Evolutionary conservation across 2,888 invertebrate genomes (phyloP), one percentile per base, ranked within the genome.

Genomic region (Volucella inflata): DNA sequence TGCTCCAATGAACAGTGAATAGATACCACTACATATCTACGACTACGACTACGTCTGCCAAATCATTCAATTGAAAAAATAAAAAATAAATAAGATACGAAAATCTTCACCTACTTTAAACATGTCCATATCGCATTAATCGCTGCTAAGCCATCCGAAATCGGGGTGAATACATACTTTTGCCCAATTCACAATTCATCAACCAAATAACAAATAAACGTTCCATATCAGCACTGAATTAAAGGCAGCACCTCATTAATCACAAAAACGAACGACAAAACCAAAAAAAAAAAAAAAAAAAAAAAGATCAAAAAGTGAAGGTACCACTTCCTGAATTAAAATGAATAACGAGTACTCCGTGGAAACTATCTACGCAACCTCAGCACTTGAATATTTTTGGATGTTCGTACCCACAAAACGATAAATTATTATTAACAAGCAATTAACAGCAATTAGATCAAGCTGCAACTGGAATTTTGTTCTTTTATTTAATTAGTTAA

Each of bases 401-500:
- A 21, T 21, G 21, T 30, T 30, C 30, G 30, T 30, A 30, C 2
- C 30, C 30, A 30, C 30, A 30, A 30, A 30, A 68, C 68, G 48
- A 40, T 75, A 36, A 75, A 12, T 74, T 48, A 57, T 30, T 50
- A 38, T 55, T 40, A 65, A 48, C 67, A 55, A 40, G 51, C 51
- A 76, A 60, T 68, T 51, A 44, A 10, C 12, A 12, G n/a, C 16
- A 48, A 36, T 30, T 14, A 17, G 10, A 14, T 51, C n/a, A 12
- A 11, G 12, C 51, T 3, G 57, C 17, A 40, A 50, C 30, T 21
- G 11, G 6, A 36, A 17, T 30, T 64, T 21, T 44, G 53, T 9
- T 17, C 17, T 53, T 21, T 77, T 68, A 77, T 77, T 77, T 42
- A 77, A 70, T 77, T 77, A 77, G 60, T 40, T 30, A 14, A 62